phyloP scores from a whole-genome alignment of 2,113 vertebrate species.

The Hippotragus niger region DNA sequence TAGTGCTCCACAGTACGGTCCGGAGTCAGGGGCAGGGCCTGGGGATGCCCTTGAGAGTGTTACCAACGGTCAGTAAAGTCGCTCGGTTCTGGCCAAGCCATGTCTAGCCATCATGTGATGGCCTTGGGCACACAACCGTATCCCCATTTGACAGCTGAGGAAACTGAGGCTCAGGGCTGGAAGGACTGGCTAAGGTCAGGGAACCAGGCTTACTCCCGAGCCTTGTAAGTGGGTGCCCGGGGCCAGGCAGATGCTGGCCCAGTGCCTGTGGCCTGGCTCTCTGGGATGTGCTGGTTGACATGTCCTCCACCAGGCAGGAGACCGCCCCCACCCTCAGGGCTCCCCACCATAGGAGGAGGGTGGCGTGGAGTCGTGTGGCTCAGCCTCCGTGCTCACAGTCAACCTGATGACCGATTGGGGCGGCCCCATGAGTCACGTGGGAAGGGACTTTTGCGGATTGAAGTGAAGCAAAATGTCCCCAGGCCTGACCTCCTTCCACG shows the following conservation, averaged over 20 bases:
- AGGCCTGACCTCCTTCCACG: not conserved
- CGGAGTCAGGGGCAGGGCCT: not conserved
- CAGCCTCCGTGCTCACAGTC: not conserved
- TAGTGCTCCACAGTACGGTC: not conserved
- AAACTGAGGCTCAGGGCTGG: not conserved
- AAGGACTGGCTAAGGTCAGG: not conserved
- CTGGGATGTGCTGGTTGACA: not conserved
- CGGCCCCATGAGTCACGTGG: not conserved
- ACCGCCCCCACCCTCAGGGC: not conserved
- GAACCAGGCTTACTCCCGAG: not conserved
- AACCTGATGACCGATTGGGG: slow-evolving; percentile 19
- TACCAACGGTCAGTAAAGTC: not conserved
- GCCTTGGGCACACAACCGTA: not conserved
- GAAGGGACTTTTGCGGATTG: slow-evolving; percentile 36
- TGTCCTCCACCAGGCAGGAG: not conserved
- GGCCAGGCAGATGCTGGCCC: not conserved
- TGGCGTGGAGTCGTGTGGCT: not conserved
- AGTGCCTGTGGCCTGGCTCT: not conserved
- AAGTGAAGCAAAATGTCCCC: not conserved
- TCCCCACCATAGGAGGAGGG: not conserved
- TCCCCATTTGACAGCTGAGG: not conserved
- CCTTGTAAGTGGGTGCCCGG: not conserved
- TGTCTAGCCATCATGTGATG: too few relatives aligned
- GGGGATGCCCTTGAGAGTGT: not conserved
- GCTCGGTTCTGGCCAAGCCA: not conserved